Base-by-base conservation (phyloP, 1,140 invertebrate genomes). In the Hesperophylax magnus region DNA sequence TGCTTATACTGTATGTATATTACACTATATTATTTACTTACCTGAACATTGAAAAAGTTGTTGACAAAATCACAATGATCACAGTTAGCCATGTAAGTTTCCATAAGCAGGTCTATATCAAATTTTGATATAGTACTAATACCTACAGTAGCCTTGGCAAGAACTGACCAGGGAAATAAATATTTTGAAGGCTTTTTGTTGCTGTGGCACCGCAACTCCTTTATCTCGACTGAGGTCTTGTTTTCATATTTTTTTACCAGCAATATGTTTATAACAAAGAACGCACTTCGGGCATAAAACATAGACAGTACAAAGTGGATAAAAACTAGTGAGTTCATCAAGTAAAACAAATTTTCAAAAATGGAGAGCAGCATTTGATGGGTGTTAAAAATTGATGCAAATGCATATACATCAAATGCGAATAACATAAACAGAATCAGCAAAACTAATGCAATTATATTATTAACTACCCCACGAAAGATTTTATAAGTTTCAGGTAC, bases 271-370 rank as follows among this genome's bases (percentile, higher is more conserved):
- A 72, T 53, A 20, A 72, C 11, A 53, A 72, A 53, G 34, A 72
- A 79, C 0, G 58, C 27, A 34, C 39, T 18, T 17, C 39, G 60
- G 18, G 39, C 53, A 20, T 52, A 72, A 60, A 27, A 72, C 56
- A 79, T 79, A 8, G 78, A 31, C 0, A 79, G 24, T 11, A 79
- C 34, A 31, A 79, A 79, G 22, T 79, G 78, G 5, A 74, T 60
- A 39, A 72, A 72, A 9, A 74, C 69, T 20, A 79, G 60, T 3
- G 67, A 60, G 72, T 79, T 79, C 78, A 79, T 74, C 17, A 47
- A 17, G 34, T 72, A 72, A 47, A 79, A 65, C n/a, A 79, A 14
- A 63, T 79, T 60, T n/a, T 79, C 39, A 6, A 61, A 39, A 14
- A 18, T 6, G 15, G 7, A 20, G 2, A 72, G 18, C 20, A 20